Evolutionary conservation across 2,797 vertebrate species (phyloP).

Genomic region (Fratercula arctica): DNA sequence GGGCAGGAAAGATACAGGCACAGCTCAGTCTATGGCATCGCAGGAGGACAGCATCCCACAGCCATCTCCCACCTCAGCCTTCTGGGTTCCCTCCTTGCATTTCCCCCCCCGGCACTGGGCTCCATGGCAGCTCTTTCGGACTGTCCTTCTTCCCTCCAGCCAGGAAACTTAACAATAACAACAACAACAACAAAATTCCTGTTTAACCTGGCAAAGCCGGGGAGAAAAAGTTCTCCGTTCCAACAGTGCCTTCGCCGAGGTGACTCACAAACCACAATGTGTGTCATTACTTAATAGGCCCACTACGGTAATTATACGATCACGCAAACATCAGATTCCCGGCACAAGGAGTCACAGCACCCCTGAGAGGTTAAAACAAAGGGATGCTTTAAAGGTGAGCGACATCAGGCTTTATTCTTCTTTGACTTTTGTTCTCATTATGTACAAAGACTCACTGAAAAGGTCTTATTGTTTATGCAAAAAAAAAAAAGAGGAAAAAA

Average conservation of each 20-base stretch:
- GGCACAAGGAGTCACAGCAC: slow-evolving; percentile 12
- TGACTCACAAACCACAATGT: slow-evolving; percentile 45
- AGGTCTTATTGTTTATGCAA: neutral
- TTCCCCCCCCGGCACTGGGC: neutral
- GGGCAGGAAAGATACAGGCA: neutral
- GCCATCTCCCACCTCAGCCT: neutral
- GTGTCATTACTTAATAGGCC: slow-evolving; percentile 53
- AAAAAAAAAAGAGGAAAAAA: neutral
- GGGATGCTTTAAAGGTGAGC: slow-evolving; percentile 33
- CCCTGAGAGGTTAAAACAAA: slow-evolving; percentile 54
- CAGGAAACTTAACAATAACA: neutral
- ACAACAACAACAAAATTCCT: neutral
- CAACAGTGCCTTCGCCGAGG: neutral
- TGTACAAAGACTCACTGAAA: neutral
- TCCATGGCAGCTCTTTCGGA: neutral
- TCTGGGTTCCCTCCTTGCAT: neutral
- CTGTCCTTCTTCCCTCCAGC: neutral
- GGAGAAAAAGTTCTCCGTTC: slow-evolving; percentile 16
- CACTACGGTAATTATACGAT: slow-evolving; percentile 24
- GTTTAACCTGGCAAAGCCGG: slow-evolving; percentile 17
- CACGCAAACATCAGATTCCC: slow-evolving; percentile 13
- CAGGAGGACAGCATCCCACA: neutral
- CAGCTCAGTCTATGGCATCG: rapidly evolving
- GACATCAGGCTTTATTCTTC: slow-evolving; percentile 4
- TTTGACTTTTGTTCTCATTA: neutral